These are phyloP conservation scores for Sturnus vulgaris DNA, from an alignment of 2,113 vertebrate genomes.

Conservation along the genomic window DNA sequence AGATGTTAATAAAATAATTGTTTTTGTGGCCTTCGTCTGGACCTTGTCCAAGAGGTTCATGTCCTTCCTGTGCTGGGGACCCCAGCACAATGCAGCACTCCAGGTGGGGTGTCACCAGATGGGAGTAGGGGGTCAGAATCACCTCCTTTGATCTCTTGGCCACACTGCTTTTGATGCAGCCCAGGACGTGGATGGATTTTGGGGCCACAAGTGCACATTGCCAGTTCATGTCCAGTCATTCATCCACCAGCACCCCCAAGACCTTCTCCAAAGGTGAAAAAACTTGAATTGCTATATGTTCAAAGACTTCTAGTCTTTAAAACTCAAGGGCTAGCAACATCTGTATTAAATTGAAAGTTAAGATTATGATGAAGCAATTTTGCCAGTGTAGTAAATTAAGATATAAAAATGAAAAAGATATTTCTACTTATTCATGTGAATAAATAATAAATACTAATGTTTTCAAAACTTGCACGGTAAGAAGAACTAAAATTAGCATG, in stretches of 20 bases:
- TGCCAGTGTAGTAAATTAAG: not conserved
- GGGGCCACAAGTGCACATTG: not conserved
- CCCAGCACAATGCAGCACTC: not conserved
- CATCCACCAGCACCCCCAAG: not conserved
- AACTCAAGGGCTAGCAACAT: not conserved
- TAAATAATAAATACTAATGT: not conserved
- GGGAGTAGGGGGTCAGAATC: not conserved
- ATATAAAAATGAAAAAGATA: not conserved
- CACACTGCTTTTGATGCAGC: not conserved
- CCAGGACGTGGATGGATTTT: not conserved
- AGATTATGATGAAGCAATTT: not conserved
- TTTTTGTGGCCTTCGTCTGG: not conserved
- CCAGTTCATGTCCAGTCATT: not conserved
- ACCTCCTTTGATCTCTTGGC: not conserved
- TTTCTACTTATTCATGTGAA: not conserved
- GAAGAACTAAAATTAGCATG: not conserved
- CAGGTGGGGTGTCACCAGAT: not conserved
- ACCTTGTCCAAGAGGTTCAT: not conserved
- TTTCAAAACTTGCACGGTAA: not conserved
- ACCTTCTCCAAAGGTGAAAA: not conserved
- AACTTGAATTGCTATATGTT: not conserved
- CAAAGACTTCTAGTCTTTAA: not conserved
- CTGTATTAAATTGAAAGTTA: not conserved
- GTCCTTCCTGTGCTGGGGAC: not conserved
- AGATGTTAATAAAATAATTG: not conserved